phyloP scores from a whole-genome alignment of 2,113 vertebrate species.

The Muntiacus muntjak region DNA sequence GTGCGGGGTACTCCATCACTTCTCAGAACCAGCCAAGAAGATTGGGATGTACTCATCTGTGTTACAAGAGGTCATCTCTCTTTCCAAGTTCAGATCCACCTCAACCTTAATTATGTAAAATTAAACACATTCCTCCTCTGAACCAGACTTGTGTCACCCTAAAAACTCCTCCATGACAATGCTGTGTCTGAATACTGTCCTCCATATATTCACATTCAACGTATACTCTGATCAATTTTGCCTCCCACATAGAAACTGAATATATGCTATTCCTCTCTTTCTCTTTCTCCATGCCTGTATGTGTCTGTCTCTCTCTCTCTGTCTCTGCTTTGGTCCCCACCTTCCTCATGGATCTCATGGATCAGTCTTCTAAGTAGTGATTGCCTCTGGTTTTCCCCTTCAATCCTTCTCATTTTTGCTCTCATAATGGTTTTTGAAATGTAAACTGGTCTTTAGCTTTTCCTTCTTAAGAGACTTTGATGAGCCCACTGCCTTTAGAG shows the following conservation, averaged over 20 bases:
- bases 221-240: background rate
- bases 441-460: background rate
- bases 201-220: background rate
- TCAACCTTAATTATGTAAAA: background rate
- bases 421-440: background rate
- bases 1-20: background rate
- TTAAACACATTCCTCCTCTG: background rate
- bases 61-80: background rate
- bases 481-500: background rate
- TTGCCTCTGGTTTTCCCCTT: background rate
- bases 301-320: background rate
- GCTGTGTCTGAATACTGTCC: background rate
- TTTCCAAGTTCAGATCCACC: background rate
- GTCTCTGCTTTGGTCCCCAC: background rate
- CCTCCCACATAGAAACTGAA: background rate
- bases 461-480: background rate
- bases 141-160: background rate
- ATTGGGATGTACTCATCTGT: background rate
- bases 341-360: background rate
- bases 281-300: rapidly evolving
- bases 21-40: background rate
- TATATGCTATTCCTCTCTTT: background rate
- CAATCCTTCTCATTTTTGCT: background rate
- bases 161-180: background rate
- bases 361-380: background rate